A percentile compares a stretch with the other conserved stretches of the same genome.
Evolutionary conservation across 2,888 invertebrate genomes (phyloP).

Genomic region (Epirrita christyi): DNA sequence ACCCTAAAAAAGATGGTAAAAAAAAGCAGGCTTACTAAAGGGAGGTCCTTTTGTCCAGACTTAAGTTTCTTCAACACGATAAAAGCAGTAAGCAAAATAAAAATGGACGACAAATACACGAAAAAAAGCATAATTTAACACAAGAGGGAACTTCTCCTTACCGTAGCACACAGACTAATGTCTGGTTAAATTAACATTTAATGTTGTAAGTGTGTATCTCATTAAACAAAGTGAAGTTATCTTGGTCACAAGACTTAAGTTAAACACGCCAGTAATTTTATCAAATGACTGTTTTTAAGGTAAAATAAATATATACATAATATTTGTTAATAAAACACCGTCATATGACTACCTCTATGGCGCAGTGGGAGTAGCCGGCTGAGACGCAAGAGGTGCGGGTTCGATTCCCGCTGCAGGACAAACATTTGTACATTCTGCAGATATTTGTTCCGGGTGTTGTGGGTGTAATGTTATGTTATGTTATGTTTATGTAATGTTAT

Average conservation of each 20-base stretch:
- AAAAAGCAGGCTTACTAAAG: slow-evolving; percentile 15
- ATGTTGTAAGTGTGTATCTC: slow-evolving; percentile 21
- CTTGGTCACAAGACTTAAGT: slow-evolving; percentile 49
- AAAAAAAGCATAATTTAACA: slow-evolving; percentile 56
- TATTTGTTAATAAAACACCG: neutral
- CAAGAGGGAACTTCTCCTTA: slow-evolving; percentile 41
- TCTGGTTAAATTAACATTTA: slow-evolving; percentile 31
- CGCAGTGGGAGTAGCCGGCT: too few species aligned
- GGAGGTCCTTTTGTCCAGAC: slow-evolving; percentile 51
- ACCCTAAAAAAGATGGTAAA: too few species aligned
- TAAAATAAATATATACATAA: too few species aligned
- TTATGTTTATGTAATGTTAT: too few species aligned
- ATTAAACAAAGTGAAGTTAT: slow-evolving; percentile 46
- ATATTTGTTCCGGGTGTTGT: too few species aligned
- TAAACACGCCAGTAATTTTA: slow-evolving; percentile 36
- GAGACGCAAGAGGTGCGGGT: too few species aligned
- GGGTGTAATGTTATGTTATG: too few species aligned
- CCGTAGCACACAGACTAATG: slow-evolving; percentile 44
- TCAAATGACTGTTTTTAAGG: slow-evolving; percentile 13
- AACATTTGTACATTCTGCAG: too few species aligned
- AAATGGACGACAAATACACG: slow-evolving; percentile 60
- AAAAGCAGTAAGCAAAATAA: slow-evolving; percentile 56
- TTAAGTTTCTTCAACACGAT: slow-evolving; percentile 59
- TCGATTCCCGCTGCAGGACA: too few species aligned
- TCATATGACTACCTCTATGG: too few species aligned